Percentiles rank a stretch among this genome's conserved stretches.
Conservation (phyloP, 1,140 invertebrate genomes). For the Teleopsis dalmanni region DNA sequence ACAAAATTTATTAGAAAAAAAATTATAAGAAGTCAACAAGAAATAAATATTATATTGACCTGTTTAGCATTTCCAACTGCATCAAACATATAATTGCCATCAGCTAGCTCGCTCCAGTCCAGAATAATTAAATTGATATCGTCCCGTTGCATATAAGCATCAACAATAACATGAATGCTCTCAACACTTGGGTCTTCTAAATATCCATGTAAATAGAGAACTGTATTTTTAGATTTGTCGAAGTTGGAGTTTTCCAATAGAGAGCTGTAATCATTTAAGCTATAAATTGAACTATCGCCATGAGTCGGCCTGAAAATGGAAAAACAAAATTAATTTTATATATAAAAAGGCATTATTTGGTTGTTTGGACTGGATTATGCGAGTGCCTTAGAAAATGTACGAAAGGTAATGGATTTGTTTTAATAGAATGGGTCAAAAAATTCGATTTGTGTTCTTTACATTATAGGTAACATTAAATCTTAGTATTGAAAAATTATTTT, state of each 20-base stretch:
- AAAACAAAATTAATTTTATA: not conserved
- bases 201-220: slow-evolving; percentile 53
- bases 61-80: slow-evolving; percentile 49
- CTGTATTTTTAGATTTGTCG: slow-evolving; percentile 47
- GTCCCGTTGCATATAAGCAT: slow-evolving; percentile 40
- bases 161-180: slow-evolving; percentile 49
- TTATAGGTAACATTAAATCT: no score
- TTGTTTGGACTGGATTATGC: no score
- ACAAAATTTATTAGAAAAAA: not conserved
- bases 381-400: no score
- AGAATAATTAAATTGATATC: slow-evolving; percentile 48
- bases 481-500: no score
- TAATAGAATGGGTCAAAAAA: no score
- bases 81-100: slow-evolving; percentile 50
- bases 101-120: slow-evolving; percentile 55
- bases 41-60: slow-evolving; percentile 22
- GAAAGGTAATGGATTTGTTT: no score
- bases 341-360: not conserved
- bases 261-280: slow-evolving; percentile 26
- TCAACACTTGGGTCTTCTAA: slow-evolving; percentile 51
- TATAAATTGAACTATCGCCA: slow-evolving; percentile 35
- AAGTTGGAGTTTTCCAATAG: slow-evolving; percentile 45
- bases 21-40: not conserved
- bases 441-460: no score
- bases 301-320: slow-evolving; percentile 22